Conservation (phyloP, 2,113 vertebrate species). For the Dromiciops gliroides region DNA sequence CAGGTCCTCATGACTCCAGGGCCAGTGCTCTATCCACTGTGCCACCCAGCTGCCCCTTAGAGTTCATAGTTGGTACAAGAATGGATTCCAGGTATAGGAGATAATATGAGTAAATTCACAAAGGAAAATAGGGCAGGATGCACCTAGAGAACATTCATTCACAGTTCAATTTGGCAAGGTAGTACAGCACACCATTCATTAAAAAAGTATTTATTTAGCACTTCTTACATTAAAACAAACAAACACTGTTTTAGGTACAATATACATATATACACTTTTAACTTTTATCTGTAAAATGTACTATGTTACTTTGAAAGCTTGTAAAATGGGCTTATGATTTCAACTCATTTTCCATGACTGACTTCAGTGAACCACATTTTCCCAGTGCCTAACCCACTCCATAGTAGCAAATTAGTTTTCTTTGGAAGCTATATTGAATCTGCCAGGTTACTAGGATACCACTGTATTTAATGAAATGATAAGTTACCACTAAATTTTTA, state of each 20-base stretch:
- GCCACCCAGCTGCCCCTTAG: no score
- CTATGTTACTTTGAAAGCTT: not conserved
- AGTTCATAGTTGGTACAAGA: not conserved
- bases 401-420: not conserved
- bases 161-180: not conserved
- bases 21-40: no score
- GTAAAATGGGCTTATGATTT: not conserved
- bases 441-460: not conserved
- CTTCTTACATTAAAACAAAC: not conserved
- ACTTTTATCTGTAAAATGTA: not conserved
- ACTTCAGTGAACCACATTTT: not conserved
- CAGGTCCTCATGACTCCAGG: no score
- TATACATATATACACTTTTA: not conserved
- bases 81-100: not conserved
- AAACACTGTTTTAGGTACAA: not conserved
- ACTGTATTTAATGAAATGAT: not conserved
- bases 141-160: not conserved
- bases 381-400: not conserved
- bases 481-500: not conserved
- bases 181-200: not conserved
- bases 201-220: not conserved
- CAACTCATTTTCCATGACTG: not conserved
- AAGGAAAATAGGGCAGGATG: not conserved
- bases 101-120: not conserved
- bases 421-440: not conserved